A percentile compares a stretch with the other conserved stretches of the same genome.
These are phyloP conservation scores for Pogonomyrmex barbatus DNA, from an alignment of 1,140 invertebrate species.

Conservation along the genomic window DNA sequence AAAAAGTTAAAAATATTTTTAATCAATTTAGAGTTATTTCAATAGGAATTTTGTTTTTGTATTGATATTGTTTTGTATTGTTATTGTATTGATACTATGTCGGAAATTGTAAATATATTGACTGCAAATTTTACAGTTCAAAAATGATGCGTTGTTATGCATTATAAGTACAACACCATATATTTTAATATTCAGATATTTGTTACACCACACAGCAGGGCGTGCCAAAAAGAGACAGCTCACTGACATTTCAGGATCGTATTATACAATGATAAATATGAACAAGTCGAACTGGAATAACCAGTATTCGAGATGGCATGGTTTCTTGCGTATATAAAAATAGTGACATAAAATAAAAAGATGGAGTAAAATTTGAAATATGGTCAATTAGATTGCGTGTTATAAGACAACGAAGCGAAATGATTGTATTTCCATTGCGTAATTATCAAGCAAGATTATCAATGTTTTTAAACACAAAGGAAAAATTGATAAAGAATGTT, in stretches of 20 bases:
- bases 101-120: not conserved
- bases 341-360: slow-evolving; percentile 24
- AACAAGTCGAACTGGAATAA: slow-evolving; percentile 70
- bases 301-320: slow-evolving; percentile 54
- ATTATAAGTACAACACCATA: not conserved
- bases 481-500: not conserved
- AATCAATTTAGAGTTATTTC: not conserved
- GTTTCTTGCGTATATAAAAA: slow-evolving; percentile 49
- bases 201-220: not conserved
- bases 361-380: not conserved
- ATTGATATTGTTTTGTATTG: not conserved
- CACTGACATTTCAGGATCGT: slow-evolving; percentile 57
- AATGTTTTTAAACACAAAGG: not conserved
- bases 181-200: slow-evolving; percentile 60
- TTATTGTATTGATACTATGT: not conserved
- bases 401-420: not conserved
- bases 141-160: not conserved
- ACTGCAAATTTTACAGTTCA: not conserved
- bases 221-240: slow-evolving; percentile 58
- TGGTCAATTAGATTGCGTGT: not conserved
- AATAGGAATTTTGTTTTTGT: not conserved
- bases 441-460: slow-evolving; percentile 15
- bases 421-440: not conserved
- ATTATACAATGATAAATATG: slow-evolving; percentile 68
- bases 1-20: not conserved